Conservation (phyloP, 30 jellyfish, hydroid and myxozoan species). For the Turritopsis rubra region DNA sequence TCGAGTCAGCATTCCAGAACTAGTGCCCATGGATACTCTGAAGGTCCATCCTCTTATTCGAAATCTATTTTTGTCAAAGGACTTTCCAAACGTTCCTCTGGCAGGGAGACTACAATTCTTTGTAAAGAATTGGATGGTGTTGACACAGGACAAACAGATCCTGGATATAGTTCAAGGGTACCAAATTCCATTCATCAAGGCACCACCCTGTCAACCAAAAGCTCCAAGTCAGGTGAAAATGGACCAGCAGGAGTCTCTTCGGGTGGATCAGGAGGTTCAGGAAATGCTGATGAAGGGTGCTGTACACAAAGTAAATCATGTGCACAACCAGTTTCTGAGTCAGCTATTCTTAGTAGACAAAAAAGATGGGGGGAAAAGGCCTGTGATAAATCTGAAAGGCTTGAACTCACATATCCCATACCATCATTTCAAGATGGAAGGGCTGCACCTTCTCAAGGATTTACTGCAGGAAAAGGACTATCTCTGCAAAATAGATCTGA, state of each 20-base stretch:
- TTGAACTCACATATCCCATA: neutral
- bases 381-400: neutral
- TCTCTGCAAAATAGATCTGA: slow-evolving; percentile 35
- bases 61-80: neutral
- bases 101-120: slow-evolving; percentile 13
- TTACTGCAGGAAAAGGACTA: slow-evolving; percentile 24
- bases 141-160: neutral
- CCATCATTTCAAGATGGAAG: neutral
- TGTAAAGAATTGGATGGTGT: neutral
- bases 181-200: neutral
- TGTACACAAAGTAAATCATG: neutral
- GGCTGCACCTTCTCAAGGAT: neutral
- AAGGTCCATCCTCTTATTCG: neutral
- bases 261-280: neutral
- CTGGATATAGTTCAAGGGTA: slow-evolving; percentile 10
- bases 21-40: neutral
- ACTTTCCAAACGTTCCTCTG: neutral
- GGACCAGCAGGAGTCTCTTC: neutral
- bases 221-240: neutral
- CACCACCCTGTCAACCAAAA: neutral
- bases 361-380: neutral
- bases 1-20: neutral
- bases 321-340: neutral
- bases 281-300: slow-evolving; percentile 14
- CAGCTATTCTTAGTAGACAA: neutral